Percentiles rank a stretch among this genome's conserved stretches.
These are phyloP conservation scores for Meteorus cinctellus DNA, from an alignment of 2,888 invertebrate genomes.

Conservation along the genomic window DNA sequence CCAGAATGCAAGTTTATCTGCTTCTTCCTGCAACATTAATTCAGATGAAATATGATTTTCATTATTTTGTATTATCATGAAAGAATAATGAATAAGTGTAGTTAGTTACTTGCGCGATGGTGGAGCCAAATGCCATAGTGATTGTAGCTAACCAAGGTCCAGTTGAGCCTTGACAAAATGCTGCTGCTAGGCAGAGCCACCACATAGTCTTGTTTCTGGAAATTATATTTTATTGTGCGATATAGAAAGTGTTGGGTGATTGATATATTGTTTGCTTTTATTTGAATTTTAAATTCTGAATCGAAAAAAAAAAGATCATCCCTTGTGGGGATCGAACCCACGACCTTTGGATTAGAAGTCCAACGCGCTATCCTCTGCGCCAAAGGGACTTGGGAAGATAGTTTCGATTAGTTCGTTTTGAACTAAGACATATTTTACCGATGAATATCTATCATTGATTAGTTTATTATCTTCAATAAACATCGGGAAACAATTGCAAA, in stretches of 20 bases:
- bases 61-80: background rate
- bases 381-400: slow-evolving; percentile 65
- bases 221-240: slow-evolving; percentile 16
- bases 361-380: slow-evolving; percentile 73
- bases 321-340: slow-evolving; percentile 73
- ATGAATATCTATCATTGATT: background rate
- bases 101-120: slow-evolving; percentile 58
- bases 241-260: background rate
- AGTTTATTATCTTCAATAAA: background rate
- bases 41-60: slow-evolving; percentile 5
- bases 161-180: slow-evolving; percentile 61
- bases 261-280: background rate
- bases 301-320: slow-evolving; percentile 64
- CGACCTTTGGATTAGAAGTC: slow-evolving; percentile 73
- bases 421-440: background rate
- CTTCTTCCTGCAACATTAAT: slow-evolving; percentile 55
- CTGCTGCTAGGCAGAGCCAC: slow-evolving; percentile 59
- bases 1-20: slow-evolving; percentile 64
- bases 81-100: background rate
- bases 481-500: background rate
- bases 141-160: slow-evolving; percentile 65
- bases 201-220: slow-evolving; percentile 60
- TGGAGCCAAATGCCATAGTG: slow-evolving; percentile 58
- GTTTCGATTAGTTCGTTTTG: background rate
- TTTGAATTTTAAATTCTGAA: too few relatives aligned